Percentiles rank a stretch among this genome's conserved stretches.
Evolutionary conservation across 1,140 invertebrate genomes (phyloP).

Genomic region (Panulirus ornatus): DNA sequence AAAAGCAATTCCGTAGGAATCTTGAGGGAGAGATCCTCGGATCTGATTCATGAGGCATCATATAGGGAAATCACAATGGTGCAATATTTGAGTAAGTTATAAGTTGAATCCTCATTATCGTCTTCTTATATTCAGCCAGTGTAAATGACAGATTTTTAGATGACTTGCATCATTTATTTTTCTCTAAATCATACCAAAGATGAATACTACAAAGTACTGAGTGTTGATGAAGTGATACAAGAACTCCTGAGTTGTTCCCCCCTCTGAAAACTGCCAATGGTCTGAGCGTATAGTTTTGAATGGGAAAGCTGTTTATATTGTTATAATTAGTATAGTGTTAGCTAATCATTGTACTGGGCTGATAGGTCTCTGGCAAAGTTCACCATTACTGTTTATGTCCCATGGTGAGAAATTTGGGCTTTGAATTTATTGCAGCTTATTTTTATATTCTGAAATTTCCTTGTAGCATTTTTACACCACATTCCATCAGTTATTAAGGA

Average conservation of each 20-base stretch:
- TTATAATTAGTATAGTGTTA: conserved; percentile 71
- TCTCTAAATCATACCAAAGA: conserved; percentile 51
- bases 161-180: conserved; percentile 24
- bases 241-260: conserved; percentile 47
- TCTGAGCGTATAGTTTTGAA: conserved; percentile 68
- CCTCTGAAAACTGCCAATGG: conserved; percentile 65
- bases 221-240: conserved; percentile 42
- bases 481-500: conserved; percentile 50
- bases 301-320: conserved; percentile 72
- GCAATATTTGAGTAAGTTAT: conserved; percentile 50
- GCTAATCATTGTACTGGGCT: conserved; percentile 65
- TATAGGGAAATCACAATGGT: conserved; percentile 61
- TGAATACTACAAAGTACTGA: conserved; percentile 48
- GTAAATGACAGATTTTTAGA: conserved; percentile 4
- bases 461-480: conserved; percentile 48
- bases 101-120: conserved; percentile 23
- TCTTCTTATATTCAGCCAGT: conserved; percentile 29
- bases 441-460: conserved; percentile 54
- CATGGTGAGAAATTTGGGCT: conserved; percentile 56
- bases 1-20: conserved; percentile 50
- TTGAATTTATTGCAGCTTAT: conserved; percentile 52
- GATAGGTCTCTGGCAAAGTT: conserved; percentile 52
- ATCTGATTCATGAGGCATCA: conserved; percentile 46
- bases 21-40: conserved; percentile 43
- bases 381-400: conserved; percentile 66